These are phyloP conservation scores for Mus spicilegus DNA, from an alignment of 2,113 vertebrate species.

Conservation along the genomic window DNA sequence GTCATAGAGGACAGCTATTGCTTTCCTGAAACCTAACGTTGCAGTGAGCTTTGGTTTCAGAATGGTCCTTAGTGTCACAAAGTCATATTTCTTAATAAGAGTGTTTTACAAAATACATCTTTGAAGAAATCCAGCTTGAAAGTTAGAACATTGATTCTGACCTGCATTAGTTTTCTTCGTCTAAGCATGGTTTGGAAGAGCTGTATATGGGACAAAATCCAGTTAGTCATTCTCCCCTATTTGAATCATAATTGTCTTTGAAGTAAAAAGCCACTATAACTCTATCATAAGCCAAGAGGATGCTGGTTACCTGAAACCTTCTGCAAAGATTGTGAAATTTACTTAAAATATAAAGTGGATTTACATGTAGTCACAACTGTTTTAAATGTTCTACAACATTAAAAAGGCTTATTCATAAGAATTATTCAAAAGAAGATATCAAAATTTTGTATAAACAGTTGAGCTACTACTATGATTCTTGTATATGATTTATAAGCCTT, in stretches of 20 bases:
- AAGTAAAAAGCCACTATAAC: not conserved
- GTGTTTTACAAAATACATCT: not conserved
- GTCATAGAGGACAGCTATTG: not conserved
- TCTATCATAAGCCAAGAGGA: not conserved
- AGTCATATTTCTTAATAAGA: not conserved
- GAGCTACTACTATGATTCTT: slow-evolving; percentile 42
- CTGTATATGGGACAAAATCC: not conserved
- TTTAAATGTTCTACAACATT: not conserved
- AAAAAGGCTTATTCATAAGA: slow-evolving; percentile 11
- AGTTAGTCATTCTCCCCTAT: not conserved
- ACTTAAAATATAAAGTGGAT: slow-evolving; percentile 33
- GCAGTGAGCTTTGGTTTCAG: not conserved
- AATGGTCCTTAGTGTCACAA: not conserved
- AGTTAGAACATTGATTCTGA: not conserved
- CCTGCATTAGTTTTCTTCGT: not conserved
- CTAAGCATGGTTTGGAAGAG: not conserved
- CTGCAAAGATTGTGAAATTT: slow-evolving; percentile 18
- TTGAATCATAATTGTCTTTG: not conserved
- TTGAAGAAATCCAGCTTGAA: not conserved
- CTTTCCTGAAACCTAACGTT: not conserved
- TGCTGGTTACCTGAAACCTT: not conserved
- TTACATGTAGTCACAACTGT: not conserved
- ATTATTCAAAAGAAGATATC: slow-evolving; percentile 14
- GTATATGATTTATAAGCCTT: slow-evolving; percentile 25
- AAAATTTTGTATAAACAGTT: slow-evolving; percentile 46